Evolutionary conservation across 2,888 invertebrate genomes (phyloP), one percentile per base, ranked within the genome.

Genomic region (Xanthia icteritia): DNA sequence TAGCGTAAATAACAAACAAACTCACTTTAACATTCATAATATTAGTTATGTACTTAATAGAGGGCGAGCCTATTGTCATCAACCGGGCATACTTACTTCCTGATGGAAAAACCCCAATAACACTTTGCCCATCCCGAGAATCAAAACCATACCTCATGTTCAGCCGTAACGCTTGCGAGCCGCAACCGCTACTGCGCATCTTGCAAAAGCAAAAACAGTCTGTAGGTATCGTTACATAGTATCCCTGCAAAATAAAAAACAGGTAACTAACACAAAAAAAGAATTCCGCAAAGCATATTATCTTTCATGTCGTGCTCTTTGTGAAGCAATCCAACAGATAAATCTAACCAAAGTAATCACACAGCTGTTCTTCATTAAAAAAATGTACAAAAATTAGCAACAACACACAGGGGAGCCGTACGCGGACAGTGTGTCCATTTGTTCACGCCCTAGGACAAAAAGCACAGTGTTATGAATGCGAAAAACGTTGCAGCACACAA

Each of bases 401-500:
- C 86, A 90, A 91, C 75, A 73, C 76, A 90, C 87, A 86, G 83
- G 84, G 88, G 84, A 84, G 84, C 86, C 85, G 89, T 90, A 90
- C 90, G 91, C 90, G 91, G 91, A 91, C 92, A 92, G 89, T 90
- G 91, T 85, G 83, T 92, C 92, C 92, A 90, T 91, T 92, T 93
- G 92, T 94, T 94, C 92, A 91, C 91, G 91, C 91, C 90, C 90
- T 83, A 85, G 90, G 88, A 90, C 91, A 92, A 93, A 93, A 92
- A 91, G 88, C 91, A 86, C 88, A 73, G 88, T 90, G 89, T 93
- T 93, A 92, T 93, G 92, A 94, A 94, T 92, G 91, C 90, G 90
- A 91, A 91, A 90, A 92, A 89, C 91, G 90, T 90, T 90, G 90
- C 89, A 90, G 85, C 90, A 89, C 86, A 87, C 88, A 86, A 89